These are phyloP conservation scores for Pangasius larnaudii DNA, from an alignment of 2,797 vertebrate species.

Conservation along the genomic window DNA sequence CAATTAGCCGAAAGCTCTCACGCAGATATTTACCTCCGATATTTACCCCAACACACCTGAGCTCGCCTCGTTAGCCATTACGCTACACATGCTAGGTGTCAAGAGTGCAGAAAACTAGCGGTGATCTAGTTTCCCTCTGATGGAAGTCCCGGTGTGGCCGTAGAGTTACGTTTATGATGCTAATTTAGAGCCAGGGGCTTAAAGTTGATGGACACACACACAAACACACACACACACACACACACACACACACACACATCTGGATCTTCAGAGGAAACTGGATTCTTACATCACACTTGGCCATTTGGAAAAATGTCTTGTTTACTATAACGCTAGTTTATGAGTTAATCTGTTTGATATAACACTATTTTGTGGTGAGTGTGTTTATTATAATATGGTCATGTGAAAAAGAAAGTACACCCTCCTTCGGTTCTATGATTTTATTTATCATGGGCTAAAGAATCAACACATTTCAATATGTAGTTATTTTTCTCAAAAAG, in stretches of 20 bases:
- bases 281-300: not conserved
- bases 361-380: not conserved
- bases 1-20: constrained; percentile 75
- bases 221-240: constrained; percentile 10
- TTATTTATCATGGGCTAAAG: not conserved
- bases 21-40: constrained; percentile 33
- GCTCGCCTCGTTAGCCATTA: constrained; percentile 28
- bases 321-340: not conserved
- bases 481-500: not conserved
- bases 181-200: constrained; percentile 53
- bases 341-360: not conserved
- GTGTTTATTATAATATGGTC: not conserved
- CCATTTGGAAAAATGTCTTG: not conserved
- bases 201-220: constrained; percentile 42
- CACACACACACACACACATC: constrained; percentile 5
- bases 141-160: not conserved
- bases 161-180: constrained; percentile 9
- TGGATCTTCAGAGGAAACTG: not conserved
- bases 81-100: not conserved
- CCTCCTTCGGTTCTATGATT: not conserved
- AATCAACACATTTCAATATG: not conserved
- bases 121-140: not conserved
- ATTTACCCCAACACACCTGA: constrained; percentile 33
- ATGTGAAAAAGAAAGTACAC: not conserved
- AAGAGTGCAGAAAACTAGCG: constrained; percentile 1